Conservation (phyloP, 2,888 invertebrate species). For the Thereva unica region DNA sequence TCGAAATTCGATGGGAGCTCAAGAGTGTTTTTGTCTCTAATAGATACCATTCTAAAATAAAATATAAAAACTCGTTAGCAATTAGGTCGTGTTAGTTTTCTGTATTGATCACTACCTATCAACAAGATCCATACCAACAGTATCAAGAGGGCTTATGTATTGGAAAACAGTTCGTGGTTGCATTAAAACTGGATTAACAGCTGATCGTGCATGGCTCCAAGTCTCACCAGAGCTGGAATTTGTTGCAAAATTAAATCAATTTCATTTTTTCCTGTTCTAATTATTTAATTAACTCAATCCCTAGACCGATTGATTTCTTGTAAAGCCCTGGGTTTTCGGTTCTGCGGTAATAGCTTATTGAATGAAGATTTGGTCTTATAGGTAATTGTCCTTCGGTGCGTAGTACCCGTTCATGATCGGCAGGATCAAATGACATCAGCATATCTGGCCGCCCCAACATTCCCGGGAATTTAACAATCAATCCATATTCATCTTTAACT, state of each 20-base stretch:
- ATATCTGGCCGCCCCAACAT: constrained; percentile 52
- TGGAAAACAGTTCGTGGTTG: constrained; percentile 63
- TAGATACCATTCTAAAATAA: constrained; percentile 49
- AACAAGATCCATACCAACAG: constrained; percentile 56
- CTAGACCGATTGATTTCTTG: not conserved
- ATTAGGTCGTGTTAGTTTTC: not conserved
- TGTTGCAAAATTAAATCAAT: not conserved
- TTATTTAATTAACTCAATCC: not conserved
- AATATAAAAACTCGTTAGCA: not conserved
- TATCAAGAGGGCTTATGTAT: constrained; percentile 59
- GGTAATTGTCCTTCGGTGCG: constrained; percentile 60
- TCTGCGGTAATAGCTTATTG: constrained; percentile 55
- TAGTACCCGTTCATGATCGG: constrained; percentile 58
- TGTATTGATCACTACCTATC: constrained; percentile 43
- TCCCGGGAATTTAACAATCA: constrained; percentile 58
- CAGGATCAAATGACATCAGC: constrained; percentile 61
- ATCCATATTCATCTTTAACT: constrained; percentile 53
- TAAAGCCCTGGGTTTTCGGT: constrained; percentile 6
- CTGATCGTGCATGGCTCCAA: constrained; percentile 69
- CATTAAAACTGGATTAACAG: constrained; percentile 68
- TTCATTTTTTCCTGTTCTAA: too few relatives aligned
- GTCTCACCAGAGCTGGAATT: constrained; percentile 54
- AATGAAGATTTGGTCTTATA: constrained; percentile 52
- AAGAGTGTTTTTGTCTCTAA: constrained; percentile 46
- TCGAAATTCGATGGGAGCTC: constrained; percentile 51